Evolutionary conservation across 2,113 vertebrate species (phyloP).

Genomic region (Nesoenas mayeri): DNA sequence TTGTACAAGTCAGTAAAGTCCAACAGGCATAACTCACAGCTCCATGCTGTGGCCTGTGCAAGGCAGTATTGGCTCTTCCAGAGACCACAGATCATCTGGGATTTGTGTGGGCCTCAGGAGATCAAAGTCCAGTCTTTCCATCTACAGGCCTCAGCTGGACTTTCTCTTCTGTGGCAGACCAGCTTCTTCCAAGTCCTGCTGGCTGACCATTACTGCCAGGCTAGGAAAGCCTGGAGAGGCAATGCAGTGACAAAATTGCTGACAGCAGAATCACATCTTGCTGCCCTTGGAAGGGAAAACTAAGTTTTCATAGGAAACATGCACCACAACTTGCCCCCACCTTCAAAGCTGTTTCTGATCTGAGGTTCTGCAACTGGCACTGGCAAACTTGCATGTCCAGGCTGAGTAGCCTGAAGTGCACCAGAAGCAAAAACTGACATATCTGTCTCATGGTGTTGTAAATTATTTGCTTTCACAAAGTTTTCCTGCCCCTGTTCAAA

Average conservation of each 20-base stretch:
- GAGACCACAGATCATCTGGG: neutral
- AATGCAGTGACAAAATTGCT: neutral
- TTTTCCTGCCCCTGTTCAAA: neutral
- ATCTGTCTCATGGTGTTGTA: neutral
- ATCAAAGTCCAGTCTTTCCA: neutral
- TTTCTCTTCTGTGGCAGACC: neutral
- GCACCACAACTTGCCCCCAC: neutral
- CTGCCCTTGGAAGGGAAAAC: neutral
- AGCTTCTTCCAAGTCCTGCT: neutral
- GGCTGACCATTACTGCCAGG: neutral
- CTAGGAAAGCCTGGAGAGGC: rapidly evolving
- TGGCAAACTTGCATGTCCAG: rapidly evolving
- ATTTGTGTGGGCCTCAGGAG: rapidly evolving
- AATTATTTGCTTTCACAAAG: neutral
- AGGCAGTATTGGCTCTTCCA: neutral
- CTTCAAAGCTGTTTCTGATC: neutral
- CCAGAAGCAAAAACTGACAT: neutral
- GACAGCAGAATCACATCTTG: rapidly evolving
- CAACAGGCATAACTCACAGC: no score
- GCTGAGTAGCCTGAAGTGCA: rapidly evolving
- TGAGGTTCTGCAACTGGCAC: rapidly evolving
- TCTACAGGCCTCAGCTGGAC: neutral
- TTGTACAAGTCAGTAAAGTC: rapidly evolving
- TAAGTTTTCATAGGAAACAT: neutral
- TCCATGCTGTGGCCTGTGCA: rapidly evolving